Evolutionary conservation across 2,888 invertebrate species (phyloP), one percentile per base, ranked within the genome.

Genomic region (Xestia c-nigrum): DNA sequence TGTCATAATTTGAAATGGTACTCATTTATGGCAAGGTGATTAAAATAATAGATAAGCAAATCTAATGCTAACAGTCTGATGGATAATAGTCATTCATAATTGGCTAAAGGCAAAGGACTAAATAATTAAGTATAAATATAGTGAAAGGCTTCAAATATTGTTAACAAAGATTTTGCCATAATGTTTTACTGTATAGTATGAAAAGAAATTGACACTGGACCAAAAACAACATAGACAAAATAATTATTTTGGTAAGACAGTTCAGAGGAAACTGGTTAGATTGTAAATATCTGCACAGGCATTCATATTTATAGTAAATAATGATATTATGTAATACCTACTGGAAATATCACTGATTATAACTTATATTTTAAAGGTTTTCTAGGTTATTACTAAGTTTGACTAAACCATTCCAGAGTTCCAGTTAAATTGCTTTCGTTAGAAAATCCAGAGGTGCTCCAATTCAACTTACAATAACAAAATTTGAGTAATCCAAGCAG

Each of bases 251-350:
- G 21, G 1, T 24, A 46, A 24, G 5, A 52, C 7, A 47, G n/a
- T 52, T 59, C 21, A 65, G 10, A 46, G 5, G n/a, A 31, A 57
- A 43, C 21, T 43, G 43, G 4, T 14, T 14, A n/a, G 1, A 50
- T 68, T 31, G 12, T 55, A 6, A 47, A 24, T 43, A 64, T 70
- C 19, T 24, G 38, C 19, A 12, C 9, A 38, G 3, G n/a, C 0
- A 72, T 38, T 46, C 46, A 72, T 9, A 12, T 57, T 10, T 40
- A 24, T 55, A 61, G 74, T 47, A 47, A 46, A 65, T 24, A 64
- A 50, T 21, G 52, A 5, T n/a, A 52, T 59, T 81, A 75, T 61
- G 65, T 81, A 80, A 76, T 65, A n/a, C 3, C 6, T 40, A 52
- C 59, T 74, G 74, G 65, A 81, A 47, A 66, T 3, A 59, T 14